These are phyloP conservation scores for Bombus impatiens DNA, from an alignment of 1,140 invertebrate species.

Conservation along the genomic window DNA sequence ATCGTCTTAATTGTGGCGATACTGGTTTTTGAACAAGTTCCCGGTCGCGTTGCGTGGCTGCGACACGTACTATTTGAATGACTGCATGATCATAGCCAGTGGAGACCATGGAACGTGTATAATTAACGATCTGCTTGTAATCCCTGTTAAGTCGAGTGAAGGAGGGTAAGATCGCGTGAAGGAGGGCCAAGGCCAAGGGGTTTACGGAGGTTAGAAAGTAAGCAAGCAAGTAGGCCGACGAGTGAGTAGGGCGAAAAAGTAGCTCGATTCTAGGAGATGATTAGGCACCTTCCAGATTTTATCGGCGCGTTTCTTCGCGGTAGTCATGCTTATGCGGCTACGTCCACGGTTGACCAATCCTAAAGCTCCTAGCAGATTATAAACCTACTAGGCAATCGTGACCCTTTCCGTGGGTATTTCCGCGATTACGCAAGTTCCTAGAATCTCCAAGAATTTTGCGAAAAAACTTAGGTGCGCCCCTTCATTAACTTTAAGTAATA, in stretches of 20 bases:
- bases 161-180: slow-evolving; percentile 78
- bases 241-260: slow-evolving; percentile 70
- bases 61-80: slow-evolving; percentile 45
- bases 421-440: neutral
- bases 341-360: neutral
- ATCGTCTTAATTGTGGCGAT: neutral
- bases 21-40: slow-evolving; percentile 6
- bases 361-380: neutral
- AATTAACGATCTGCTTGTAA: slow-evolving; percentile 74
- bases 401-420: neutral
- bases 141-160: slow-evolving; percentile 70
- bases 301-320: slow-evolving; percentile 28
- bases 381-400: neutral
- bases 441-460: neutral
- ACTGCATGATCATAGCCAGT: slow-evolving; percentile 35
- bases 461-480: neutral
- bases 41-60: slow-evolving; percentile 47
- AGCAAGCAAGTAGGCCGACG: slow-evolving; percentile 70
- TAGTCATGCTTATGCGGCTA: neutral
- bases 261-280: slow-evolving; percentile 30
- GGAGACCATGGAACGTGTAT: slow-evolving; percentile 60
- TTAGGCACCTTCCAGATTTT: slow-evolving; percentile 31
- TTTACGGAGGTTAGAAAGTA: slow-evolving; percentile 52
- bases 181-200: slow-evolving; percentile 81
- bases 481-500: neutral